These are phyloP conservation scores for Ligdia adustata DNA, from an alignment of 2,888 invertebrate genomes.

Conservation along the genomic window DNA sequence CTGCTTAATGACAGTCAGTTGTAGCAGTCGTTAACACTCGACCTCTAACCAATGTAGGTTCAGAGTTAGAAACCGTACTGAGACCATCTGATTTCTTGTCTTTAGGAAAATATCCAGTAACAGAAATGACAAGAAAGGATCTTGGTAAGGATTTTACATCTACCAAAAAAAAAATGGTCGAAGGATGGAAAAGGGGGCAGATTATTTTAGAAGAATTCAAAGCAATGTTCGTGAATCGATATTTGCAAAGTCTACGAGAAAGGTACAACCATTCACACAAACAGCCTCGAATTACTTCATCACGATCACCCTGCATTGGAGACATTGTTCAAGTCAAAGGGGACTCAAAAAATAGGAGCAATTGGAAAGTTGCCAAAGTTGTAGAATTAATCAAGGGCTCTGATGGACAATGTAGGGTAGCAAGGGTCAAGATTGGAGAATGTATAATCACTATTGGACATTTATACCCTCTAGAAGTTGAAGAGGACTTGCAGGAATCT, in stretches of 20 bases:
- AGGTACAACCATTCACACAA: background rate
- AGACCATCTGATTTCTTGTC: background rate
- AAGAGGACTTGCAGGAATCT: background rate
- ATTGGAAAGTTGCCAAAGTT: slow-evolving; percentile 30
- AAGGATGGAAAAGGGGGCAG: slow-evolving; percentile 1
- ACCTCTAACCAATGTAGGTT: background rate
- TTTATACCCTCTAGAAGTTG: slow-evolving; percentile 10
- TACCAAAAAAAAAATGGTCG: background rate
- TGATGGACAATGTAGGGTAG: slow-evolving; percentile 23
- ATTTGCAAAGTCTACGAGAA: slow-evolving; percentile 2
- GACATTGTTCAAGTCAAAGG: slow-evolving; percentile 24
- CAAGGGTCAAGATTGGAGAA: slow-evolving; percentile 15
- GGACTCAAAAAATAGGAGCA: slow-evolving; percentile 12
- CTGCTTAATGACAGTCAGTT: background rate
- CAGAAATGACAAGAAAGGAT: background rate
- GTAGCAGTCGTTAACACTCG: background rate
- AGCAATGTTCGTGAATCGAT: slow-evolving; percentile 4
- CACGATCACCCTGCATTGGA: background rate
- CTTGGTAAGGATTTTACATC: background rate
- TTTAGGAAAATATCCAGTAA: background rate
- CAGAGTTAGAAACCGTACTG: background rate
- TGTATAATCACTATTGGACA: slow-evolving; percentile 2
- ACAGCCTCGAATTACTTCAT: background rate
- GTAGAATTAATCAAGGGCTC: background rate
- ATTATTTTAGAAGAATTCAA: slow-evolving; percentile 5